Conservation (phyloP, 1,140 invertebrate genomes). For the Drosophila ficusphila region DNA sequence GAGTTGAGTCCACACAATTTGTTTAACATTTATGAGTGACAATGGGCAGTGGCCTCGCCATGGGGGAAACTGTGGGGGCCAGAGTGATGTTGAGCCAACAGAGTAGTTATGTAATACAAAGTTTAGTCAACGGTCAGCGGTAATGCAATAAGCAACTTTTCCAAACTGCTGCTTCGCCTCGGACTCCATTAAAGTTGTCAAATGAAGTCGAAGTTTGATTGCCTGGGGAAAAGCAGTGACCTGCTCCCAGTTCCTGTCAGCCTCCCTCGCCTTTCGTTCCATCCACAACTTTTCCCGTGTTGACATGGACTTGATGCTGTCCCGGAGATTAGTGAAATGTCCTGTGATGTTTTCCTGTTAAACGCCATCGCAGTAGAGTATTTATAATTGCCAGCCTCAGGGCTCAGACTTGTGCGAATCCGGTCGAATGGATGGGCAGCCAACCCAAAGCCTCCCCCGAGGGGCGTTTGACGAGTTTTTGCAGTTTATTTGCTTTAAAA, state of each 20-base stretch:
- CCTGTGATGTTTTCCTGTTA: constrained; percentile 59
- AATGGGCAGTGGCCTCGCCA: constrained; percentile 19
- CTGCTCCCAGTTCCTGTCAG: constrained; percentile 16
- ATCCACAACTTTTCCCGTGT: constrained; percentile 1
- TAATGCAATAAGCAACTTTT: constrained; percentile 76
- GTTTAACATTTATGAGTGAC: constrained; percentile 64
- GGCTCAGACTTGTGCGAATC: constrained; percentile 42
- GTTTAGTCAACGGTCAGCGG: constrained; percentile 58
- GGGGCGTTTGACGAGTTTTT: constrained; percentile 26
- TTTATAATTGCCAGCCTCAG: constrained; percentile 61
- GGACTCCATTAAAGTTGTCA: constrained; percentile 78
- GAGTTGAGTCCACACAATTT: constrained; percentile 20
- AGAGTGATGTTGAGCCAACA: constrained; percentile 47
- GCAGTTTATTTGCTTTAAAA: constrained; percentile 9
- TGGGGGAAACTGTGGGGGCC: background rate
- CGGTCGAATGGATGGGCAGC: constrained; percentile 9
- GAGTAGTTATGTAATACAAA: constrained; percentile 54
- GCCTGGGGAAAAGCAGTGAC: constrained; percentile 38
- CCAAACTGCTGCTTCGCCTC: constrained; percentile 58
- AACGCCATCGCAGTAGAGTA: constrained; percentile 51
- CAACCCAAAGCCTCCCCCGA: background rate
- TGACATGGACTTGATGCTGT: constrained; percentile 33
- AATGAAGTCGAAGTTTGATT: constrained; percentile 79
- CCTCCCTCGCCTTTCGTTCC: background rate
- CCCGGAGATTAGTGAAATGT: constrained; percentile 56